Percentiles rank a stretch among this genome's conserved stretches.
These are phyloP conservation scores for Atractosteus spatula DNA, from an alignment of 2,113 vertebrate species.

Conservation along the genomic window DNA sequence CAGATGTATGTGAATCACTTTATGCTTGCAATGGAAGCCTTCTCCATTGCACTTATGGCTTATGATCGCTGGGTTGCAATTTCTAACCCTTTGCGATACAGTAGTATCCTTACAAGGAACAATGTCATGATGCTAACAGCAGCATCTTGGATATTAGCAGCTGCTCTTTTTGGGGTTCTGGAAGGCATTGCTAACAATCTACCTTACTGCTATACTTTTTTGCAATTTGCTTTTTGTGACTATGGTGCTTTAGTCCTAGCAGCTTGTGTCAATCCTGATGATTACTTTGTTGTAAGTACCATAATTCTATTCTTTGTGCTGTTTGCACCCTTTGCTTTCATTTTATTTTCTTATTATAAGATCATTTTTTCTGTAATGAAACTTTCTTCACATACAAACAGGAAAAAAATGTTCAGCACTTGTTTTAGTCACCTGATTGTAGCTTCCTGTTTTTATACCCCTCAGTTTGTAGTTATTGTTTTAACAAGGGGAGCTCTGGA, in stretches of 20 bases:
- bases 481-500: neutral
- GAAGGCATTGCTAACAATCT: constrained; percentile 2
- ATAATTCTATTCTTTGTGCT: neutral
- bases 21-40: constrained; percentile 14
- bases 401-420: too few relatives aligned
- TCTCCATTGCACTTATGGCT: constrained; percentile 32
- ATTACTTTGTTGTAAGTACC: constrained; percentile 1
- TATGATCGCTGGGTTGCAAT: constrained; percentile 35
- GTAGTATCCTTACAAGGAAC: constrained; percentile 34
- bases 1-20: constrained; percentile 33
- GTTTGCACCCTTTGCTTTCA: constrained; percentile 14
- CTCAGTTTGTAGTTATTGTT: neutral
- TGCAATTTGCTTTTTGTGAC: constrained; percentile 29
- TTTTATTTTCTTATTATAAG: constrained; percentile 24
- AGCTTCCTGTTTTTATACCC: neutral
- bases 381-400: neutral
- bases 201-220: constrained; percentile 30
- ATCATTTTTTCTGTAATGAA: constrained; percentile 26
- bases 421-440: too few relatives aligned
- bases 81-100: constrained; percentile 27
- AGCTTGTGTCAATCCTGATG: constrained; percentile 35
- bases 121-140: constrained; percentile 6
- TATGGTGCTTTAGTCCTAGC: constrained; percentile 27
- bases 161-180: neutral
- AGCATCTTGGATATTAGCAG: constrained; percentile 14